phyloP scores from a whole-genome alignment of 2,113 vertebrate genomes.

The Aegithalos caudatus region DNA sequence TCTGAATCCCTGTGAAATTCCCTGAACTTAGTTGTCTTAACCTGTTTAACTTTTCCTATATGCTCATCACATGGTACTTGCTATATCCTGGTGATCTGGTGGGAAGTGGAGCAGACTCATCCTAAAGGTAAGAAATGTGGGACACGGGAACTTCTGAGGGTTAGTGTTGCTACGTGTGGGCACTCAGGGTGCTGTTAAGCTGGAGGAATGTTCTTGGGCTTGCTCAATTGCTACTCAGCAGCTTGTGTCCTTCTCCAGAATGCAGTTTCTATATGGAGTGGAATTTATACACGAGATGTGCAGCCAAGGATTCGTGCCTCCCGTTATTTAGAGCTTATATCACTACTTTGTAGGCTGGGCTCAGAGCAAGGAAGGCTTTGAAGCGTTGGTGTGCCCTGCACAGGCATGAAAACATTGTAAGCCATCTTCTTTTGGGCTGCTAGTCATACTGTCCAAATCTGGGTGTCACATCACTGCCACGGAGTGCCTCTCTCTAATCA shows the following conservation, averaged over 20 bases:
- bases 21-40: background rate
- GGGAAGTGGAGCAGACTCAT: background rate
- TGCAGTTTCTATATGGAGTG: background rate
- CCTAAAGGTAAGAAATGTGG: background rate
- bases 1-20: background rate
- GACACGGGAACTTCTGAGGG: background rate
- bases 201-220: background rate
- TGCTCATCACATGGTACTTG: background rate
- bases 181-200: background rate
- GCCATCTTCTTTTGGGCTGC: background rate
- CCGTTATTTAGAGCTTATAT: background rate
- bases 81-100: background rate
- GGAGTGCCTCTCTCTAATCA: background rate
- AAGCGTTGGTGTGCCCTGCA: background rate
- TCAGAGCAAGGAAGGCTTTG: background rate
- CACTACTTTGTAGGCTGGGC: rapidly evolving
- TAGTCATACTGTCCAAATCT: background rate
- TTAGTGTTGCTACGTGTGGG: rapidly evolving
- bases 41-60: background rate
- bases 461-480: background rate
- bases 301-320: background rate
- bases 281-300: background rate
- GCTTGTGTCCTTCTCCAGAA: background rate
- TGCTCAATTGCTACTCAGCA: background rate
- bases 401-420: background rate